These are phyloP conservation scores for Polypterus senegalus DNA, from an alignment of 2,113 vertebrate species.

Conservation along the genomic window DNA sequence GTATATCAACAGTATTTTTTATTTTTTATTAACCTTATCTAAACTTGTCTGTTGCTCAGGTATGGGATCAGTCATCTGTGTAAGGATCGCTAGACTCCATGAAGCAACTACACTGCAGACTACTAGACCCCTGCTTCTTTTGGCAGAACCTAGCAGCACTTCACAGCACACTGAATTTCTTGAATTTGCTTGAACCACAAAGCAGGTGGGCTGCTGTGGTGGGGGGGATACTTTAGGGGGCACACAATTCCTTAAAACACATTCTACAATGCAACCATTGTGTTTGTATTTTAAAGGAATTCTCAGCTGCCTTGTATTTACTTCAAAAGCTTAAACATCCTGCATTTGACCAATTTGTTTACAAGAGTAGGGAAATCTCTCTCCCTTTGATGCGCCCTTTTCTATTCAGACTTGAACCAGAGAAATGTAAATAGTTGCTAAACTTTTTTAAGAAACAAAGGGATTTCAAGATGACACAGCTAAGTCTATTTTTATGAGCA, in stretches of 20 bases:
- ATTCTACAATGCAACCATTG: background rate
- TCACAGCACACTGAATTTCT: background rate
- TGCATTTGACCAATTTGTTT: background rate
- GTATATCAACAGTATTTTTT: background rate
- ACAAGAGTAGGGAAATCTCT: conserved; percentile 11
- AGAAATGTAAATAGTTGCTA: conserved; percentile 44
- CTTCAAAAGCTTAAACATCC: background rate
- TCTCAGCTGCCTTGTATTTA: background rate
- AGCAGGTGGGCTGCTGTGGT: conserved; percentile 3
- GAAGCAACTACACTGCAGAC: background rate
- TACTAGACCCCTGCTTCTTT: conserved; percentile 12
- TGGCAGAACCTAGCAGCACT: background rate
- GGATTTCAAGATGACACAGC: conserved; percentile 41
- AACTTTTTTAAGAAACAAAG: conserved; percentile 51
- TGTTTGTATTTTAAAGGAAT: background rate
- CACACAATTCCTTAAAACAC: background rate
- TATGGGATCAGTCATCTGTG: conserved; percentile 89
- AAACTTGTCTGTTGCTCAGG: conserved; percentile 33
- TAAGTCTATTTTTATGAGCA: conserved; percentile 57
- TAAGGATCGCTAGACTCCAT: conserved; percentile 39
- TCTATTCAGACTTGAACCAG: conserved; percentile 46
- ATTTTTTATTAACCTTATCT: background rate
- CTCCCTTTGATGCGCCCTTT: conserved; percentile 27
- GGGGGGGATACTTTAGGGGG: conserved; percentile 19
- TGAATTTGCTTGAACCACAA: background rate